Evolutionary conservation across 92 coral and sea anemone genomes (phyloP).

Genomic region (Siderastrea siderea): DNA sequence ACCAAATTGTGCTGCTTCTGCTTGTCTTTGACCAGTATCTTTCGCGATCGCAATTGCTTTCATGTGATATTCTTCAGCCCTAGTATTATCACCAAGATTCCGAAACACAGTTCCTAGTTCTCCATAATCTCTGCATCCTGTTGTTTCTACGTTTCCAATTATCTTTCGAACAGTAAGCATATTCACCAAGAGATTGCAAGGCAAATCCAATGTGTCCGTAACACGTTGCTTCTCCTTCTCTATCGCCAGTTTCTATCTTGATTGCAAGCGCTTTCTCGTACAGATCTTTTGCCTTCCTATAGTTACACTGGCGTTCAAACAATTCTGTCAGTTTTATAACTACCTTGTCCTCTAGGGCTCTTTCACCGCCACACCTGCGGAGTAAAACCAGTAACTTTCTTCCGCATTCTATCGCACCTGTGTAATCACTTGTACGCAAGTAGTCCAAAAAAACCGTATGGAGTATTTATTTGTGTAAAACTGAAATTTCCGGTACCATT

Average conservation of each 20-base stretch:
- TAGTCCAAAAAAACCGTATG: too few relatives aligned
- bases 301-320: not conserved
- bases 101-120: not conserved
- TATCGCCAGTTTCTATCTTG: not conserved
- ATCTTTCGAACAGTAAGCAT: not conserved
- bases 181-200: too few relatives aligned
- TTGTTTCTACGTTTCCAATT: not conserved
- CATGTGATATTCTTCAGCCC: not conserved
- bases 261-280: not conserved
- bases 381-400: too few relatives aligned
- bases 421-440: too few relatives aligned
- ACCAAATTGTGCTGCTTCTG: not conserved
- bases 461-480: too few relatives aligned
- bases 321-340: too few relatives aligned
- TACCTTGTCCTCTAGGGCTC: too few relatives aligned
- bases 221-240: not conserved
- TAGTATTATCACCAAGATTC: not conserved
- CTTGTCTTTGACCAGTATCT: not conserved
- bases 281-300: not conserved
- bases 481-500: too few relatives aligned
- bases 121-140: not conserved
- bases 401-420: too few relatives aligned
- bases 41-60: not conserved
- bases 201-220: too few relatives aligned
- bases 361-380: too few relatives aligned